Base-by-base conservation (phyloP, 2,888 invertebrate species). In the Hyposoter didymator region DNA sequence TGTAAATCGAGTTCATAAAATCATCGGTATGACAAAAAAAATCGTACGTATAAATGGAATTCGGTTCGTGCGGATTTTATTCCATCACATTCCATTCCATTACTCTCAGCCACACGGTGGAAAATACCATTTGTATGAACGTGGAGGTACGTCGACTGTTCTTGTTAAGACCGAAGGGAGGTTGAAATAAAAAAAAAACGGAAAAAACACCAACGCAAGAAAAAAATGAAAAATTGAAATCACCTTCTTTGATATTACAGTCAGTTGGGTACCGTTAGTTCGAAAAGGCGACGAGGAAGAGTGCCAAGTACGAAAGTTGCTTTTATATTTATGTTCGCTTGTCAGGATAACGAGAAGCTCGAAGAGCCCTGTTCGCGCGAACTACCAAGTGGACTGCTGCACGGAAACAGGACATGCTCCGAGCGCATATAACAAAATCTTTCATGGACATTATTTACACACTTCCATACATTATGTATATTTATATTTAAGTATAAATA, bases 261-360 rank as follows among this genome's bases (percentile, higher is more conserved):
- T 62, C 76, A 10, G 32, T 78, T 62, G 66, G 6, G 67, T 84
- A 81, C 84, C 84, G 84, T 82, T 82, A 84, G 52, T 19, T 49
- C 47, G 52, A 69, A 67, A 81, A 35, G 67, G 62, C 73, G 83
- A 66, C 39, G 64, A 72, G 19, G n/a, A 72, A 52, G 64, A 67
- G 70, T 55, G 32, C 45, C 43, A 39, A 52, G 72, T 70, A 55
- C 55, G 28, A 22, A 55, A 22, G 78, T 72, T 80, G 81, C 83
- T 84, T 75, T 78, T 85, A 84, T 86, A 84, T 86, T 87, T 84
- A 87, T 88, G 84, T 83, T 81, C 84, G 87, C 84, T 84, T 85
- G 88, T 86, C 87, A 82, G 82, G 84, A 88, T 88, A 88, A 88
- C 88, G 84, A 88, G 88, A 59, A 28, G 28, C 59, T 28, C 28